Evolutionary conservation across 2,888 invertebrate species (phyloP), one percentile per base, ranked within the genome.

Genomic region (Nemapogon koenigi): DNA sequence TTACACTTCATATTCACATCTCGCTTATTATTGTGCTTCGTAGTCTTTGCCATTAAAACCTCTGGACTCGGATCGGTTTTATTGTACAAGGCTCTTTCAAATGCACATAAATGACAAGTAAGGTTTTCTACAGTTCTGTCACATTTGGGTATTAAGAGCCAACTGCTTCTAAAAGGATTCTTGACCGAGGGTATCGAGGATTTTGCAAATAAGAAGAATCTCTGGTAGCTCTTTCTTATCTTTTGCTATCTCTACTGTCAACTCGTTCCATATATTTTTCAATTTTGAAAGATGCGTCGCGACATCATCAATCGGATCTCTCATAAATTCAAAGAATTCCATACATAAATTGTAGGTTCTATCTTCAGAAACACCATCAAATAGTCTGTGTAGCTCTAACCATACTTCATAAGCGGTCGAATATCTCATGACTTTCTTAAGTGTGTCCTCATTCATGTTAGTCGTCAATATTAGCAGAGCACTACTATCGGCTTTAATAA

Each of bases 391-490:
- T 10, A 43, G 13, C 14, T 41, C 36, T 15, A 25, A 17, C 37
- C 43, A 43, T 7, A 35, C 37, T 16, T 43, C 43, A 22, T 31
- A 11, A 14, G 43, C 30, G 11, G 28, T 41, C 11, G 16, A 13
- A 19, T 31, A 39, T 16, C 41, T 30, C 38, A 43, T 43, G 10
- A 43, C 41, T 26, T 43, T 43, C 15, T 25, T 18, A 6, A 43
- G 31, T 11, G 31, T 37, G 8, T 41, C 18, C 6, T 43, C 41
- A 1, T 32, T 31, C 35, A 43, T 41, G 33, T 43, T 39, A 8
- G 31, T 28, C 3, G 41, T 43, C 1, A 43, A 3, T 4, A 43
- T n/a, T 4, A 41, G 28, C 16, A 43, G 43, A 41, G 39, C 29
- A 39, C 46, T 28, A 13, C 28, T 28, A n/a, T 28, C 28, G 22